phyloP scores from a whole-genome alignment of 2,113 vertebrate species.

The Motacilla alba region DNA sequence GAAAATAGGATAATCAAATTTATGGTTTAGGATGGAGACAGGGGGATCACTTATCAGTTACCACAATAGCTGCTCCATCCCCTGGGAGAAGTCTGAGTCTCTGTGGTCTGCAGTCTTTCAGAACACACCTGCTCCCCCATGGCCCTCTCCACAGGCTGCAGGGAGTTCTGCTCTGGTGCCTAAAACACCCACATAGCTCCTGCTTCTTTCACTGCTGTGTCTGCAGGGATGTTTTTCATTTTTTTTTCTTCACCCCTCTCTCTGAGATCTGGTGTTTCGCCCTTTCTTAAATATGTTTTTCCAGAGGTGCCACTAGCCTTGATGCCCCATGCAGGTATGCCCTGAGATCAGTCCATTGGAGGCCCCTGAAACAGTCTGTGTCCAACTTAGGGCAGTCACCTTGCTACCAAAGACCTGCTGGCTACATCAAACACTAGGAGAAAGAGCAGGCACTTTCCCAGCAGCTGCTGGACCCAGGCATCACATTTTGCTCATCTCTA shows the following conservation, averaged over 20 bases:
- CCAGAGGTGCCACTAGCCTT: not conserved
- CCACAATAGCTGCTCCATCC: not conserved
- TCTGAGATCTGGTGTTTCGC: not conserved
- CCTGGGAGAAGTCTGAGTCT: not conserved
- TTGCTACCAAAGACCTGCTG: not conserved
- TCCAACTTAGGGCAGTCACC: not conserved
- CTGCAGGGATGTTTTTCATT: not conserved
- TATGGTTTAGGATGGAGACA: not conserved
- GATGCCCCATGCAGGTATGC: not conserved
- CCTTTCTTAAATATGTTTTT: not conserved
- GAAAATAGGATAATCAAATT: not conserved
- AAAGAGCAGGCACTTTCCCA: not conserved
- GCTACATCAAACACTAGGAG: not conserved
- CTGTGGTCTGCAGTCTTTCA: not conserved
- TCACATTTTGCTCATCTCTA: not conserved
- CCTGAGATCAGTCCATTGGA: not conserved
- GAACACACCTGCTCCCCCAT: not conserved
- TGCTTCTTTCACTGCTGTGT: not conserved
- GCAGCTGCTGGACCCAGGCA: not conserved
- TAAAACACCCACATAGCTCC: fast-evolving
- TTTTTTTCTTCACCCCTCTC: not conserved
- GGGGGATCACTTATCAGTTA: not conserved
- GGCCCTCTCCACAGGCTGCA: not conserved
- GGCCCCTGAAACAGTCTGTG: not conserved
- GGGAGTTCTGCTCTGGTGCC: not conserved